phyloP scores from a whole-genome alignment of 37 sponge, comb jelly and placozoan genomes.

The Axinella damicornis region DNA sequence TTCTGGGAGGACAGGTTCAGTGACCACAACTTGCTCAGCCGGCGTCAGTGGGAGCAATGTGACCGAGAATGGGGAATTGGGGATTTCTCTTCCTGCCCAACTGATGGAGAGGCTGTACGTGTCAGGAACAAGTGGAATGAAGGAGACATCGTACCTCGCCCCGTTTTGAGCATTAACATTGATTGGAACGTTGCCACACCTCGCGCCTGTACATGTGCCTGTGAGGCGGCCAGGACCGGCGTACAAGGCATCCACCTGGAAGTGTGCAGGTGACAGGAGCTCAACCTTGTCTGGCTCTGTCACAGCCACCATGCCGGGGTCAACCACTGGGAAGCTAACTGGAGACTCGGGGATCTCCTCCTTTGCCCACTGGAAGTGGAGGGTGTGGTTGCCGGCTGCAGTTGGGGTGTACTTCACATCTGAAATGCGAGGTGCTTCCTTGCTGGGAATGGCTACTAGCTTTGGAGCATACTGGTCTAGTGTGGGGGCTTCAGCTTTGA shows the following conservation, averaged over 20 bases:
- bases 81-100: conserved; percentile 50
- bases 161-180: not conserved
- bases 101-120: conserved; percentile 14
- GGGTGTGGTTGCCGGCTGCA: conserved; percentile 48
- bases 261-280: conserved; percentile 2
- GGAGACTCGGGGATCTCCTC: conserved; percentile 63
- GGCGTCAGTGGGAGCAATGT: conserved; percentile 28
- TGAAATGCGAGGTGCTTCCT: not conserved
- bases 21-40: not conserved
- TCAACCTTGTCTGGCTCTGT: conserved; percentile 49
- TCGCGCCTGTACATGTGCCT: conserved; percentile 33
- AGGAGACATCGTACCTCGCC: not conserved
- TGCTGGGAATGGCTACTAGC: not conserved
- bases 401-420: conserved; percentile 32
- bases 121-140: conserved; percentile 2
- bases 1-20: conserved; percentile 7
- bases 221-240: conserved; percentile 36
- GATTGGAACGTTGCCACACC: conserved; percentile 32
- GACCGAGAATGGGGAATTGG: conserved; percentile 63
- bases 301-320: conserved; percentile 49
- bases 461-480: no score
- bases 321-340: conserved; percentile 24
- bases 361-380: conserved; percentile 52
- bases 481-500: not conserved
- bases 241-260: conserved; percentile 46